Base-by-base conservation (phyloP, 2,113 vertebrate genomes). In the Capreolus pygargus region DNA sequence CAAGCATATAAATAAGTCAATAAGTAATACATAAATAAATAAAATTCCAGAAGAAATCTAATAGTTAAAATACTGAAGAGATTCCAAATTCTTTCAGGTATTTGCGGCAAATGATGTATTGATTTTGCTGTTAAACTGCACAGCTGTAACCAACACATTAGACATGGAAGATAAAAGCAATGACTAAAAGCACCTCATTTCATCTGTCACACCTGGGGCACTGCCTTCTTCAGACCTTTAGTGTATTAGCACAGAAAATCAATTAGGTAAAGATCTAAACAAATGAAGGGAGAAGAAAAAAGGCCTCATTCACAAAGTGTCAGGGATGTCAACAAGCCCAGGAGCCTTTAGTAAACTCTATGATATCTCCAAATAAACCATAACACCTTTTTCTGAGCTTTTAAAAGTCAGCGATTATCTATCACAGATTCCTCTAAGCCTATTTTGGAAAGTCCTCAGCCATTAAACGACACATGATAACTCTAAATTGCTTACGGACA, bases 71-170 rank as follows among this genome's bases (percentile, higher is more conserved):
- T 98, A 98, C 97, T 94, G 96, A 97, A 94, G 95, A 89, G 87
- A 88, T 98, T 98, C 98, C 98, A 99, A 97, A 98, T 98, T 99
- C 97, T 98, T 99, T 98, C 87, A 98, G 98, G 98, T 99, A 98
- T 94, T 1, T 6, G 89, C 94, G 98, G 98, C 98, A 99, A 99
- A 99, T 99, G 99, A 99, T 98, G 95, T 99, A 99, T 99, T 97
- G 99, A 99, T 99, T 99, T 99, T 98, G 93, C 98, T 99, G 99
- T 99, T 99, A 99, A 99, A 99, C 97, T 98, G 98, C 98, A 98
- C 98, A 99, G 98, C 99, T 99, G 98, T 99, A 99, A 99, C 98
- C 98, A 99, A 98, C 98, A 99, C 98, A 99, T 99, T 99, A 99
- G 98, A 98, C 98, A 99, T 98, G 98, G 98, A 98, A 99, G 98